Conservation (phyloP, 2,888 invertebrate genomes). For the Aplocera efformata region DNA sequence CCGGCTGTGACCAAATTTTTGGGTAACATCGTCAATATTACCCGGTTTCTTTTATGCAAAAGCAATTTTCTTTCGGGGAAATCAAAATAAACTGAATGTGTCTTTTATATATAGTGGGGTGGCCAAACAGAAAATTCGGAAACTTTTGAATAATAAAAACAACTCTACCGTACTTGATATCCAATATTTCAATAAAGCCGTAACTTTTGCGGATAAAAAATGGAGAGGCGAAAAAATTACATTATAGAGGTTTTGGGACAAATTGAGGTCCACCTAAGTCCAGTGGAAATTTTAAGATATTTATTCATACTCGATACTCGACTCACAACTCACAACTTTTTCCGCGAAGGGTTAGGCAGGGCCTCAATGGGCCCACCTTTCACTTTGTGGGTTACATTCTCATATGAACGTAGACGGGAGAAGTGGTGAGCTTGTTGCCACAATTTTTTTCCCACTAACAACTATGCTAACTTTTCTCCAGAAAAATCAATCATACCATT, state of each 20-base stretch:
- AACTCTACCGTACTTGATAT: slow-evolving; percentile 72
- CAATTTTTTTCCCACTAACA: too few relatives aligned
- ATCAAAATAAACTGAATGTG: slow-evolving; percentile 59
- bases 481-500: too few relatives aligned
- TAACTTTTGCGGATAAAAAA: slow-evolving; percentile 69
- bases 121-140: slow-evolving; percentile 43
- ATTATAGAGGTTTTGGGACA: slow-evolving; percentile 66
- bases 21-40: slow-evolving; percentile 44
- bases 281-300: slow-evolving; percentile 39
- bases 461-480: too few relatives aligned
- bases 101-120: slow-evolving; percentile 44
- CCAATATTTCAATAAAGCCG: slow-evolving; percentile 75
- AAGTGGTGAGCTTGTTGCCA: too few relatives aligned
- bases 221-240: slow-evolving; percentile 72
- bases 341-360: too few relatives aligned
- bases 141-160: slow-evolving; percentile 72
- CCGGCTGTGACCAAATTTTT: slow-evolving; percentile 36
- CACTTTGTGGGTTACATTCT: too few relatives aligned
- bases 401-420: too few relatives aligned
- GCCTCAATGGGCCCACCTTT: too few relatives aligned
- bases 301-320: too few relatives aligned
- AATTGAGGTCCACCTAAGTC: slow-evolving; percentile 58
- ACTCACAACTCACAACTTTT: too few relatives aligned
- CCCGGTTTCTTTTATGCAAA: slow-evolving; percentile 44
- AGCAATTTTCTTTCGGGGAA: slow-evolving; percentile 47